Conservation (phyloP, 2,888 invertebrate species). For the Alloscopus bannaensis region DNA sequence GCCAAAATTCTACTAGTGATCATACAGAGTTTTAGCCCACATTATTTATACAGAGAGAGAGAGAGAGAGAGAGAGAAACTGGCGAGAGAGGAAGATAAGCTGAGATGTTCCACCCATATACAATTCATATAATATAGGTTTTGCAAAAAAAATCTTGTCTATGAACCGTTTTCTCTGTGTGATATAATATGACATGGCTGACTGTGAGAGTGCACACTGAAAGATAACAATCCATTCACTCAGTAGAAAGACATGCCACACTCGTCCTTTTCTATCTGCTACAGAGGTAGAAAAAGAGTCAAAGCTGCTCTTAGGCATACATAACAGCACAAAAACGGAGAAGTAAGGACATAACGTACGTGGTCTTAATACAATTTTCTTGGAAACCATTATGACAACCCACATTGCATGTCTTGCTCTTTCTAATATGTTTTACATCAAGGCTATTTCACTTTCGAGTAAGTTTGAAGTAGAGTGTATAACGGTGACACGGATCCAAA, state of each 20-base stretch:
- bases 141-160: neutral
- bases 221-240: slow-evolving; percentile 20
- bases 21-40: neutral
- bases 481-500: no score
- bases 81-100: neutral
- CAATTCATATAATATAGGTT: slow-evolving; percentile 9
- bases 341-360: no score
- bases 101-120: slow-evolving; percentile 41
- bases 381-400: no score
- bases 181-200: neutral
- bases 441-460: no score
- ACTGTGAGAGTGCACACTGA: slow-evolving; percentile 9
- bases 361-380: no score
- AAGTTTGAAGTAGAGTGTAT: no score
- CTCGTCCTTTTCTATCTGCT: no score
- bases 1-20: slow-evolving; percentile 49
- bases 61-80: neutral
- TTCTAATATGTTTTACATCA: no score
- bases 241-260: slow-evolving; percentile 15
- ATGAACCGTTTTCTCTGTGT: slow-evolving; percentile 2
- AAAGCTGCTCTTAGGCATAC: no score
- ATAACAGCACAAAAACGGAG: no score
- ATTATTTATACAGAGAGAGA: slow-evolving; percentile 5
- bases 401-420: no score
- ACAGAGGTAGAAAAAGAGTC: no score